These are phyloP conservation scores for Dicaeum eximium DNA, from an alignment of 2,113 vertebrate species.

Conservation along the genomic window DNA sequence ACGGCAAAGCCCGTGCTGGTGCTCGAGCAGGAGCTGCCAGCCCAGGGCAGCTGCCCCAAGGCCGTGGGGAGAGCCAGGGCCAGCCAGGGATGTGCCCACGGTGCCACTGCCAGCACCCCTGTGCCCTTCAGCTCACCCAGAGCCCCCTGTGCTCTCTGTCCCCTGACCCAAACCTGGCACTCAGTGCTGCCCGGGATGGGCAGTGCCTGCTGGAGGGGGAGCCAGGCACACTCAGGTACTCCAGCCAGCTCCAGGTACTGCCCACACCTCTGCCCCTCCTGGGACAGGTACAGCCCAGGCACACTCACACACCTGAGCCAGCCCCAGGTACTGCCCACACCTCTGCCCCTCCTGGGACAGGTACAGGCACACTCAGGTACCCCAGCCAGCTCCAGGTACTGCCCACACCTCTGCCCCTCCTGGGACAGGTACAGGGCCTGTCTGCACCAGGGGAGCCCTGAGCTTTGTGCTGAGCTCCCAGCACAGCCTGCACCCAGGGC, in stretches of 20 bases:
- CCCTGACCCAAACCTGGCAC: no score
- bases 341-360: no score
- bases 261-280: no score
- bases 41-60: neutral
- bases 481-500: neutral
- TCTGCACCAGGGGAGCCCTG: fast-evolving
- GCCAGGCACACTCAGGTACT: no score
- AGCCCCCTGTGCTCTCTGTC: no score
- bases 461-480: neutral
- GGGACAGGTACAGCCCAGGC: neutral
- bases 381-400: no score
- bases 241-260: no score
- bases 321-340: no score
- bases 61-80: neutral
- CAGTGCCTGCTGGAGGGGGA: neutral
- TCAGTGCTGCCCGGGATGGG: neutral
- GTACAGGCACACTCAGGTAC: no score
- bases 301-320: no score
- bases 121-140: neutral
- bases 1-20: neutral
- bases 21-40: neutral
- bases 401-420: no score
- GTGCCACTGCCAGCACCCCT: neutral
- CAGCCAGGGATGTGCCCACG: neutral
- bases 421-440: neutral